These are phyloP conservation scores for Noctilio leporinus DNA, from an alignment of 2,113 vertebrate genomes.

Conservation along the genomic window DNA sequence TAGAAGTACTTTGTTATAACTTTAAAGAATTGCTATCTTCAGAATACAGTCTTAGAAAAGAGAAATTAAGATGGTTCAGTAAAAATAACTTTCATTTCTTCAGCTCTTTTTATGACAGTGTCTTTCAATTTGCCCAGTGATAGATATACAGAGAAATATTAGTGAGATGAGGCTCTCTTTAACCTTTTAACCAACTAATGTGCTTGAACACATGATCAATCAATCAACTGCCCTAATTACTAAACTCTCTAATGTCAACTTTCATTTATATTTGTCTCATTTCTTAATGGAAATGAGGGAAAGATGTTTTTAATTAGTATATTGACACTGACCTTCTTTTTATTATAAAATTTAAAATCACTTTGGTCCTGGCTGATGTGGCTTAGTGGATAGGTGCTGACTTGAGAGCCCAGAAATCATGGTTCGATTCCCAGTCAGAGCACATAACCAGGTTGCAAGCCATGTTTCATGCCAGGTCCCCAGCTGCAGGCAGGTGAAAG, in stretches of 20 bases:
- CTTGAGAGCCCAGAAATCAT: too few relatives aligned
- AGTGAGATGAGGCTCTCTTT: not conserved
- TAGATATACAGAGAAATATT: not conserved
- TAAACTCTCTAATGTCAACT: not conserved
- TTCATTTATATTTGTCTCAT: not conserved
- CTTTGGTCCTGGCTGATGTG: too few relatives aligned
- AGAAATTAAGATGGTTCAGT: not conserved
- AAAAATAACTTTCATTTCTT: not conserved
- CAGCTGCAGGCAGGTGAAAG: too few relatives aligned
- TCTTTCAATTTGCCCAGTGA: not conserved
- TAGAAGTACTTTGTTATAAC: not conserved
- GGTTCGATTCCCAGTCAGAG: too few relatives aligned
- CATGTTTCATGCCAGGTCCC: too few relatives aligned
- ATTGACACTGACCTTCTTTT: not conserved
- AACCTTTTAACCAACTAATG: not conserved
- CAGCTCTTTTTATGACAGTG: not conserved
- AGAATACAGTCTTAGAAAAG: not conserved
- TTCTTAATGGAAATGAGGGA: not conserved
- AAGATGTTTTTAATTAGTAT: not conserved
- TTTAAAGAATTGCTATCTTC: not conserved
- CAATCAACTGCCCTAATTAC: not conserved
- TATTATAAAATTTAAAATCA: not conserved
- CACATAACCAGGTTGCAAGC: too few relatives aligned
- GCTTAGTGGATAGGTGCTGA: too few relatives aligned
- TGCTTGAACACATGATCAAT: not conserved